phyloP scores from a whole-genome alignment of 2,113 vertebrate species.

The Cathartes aura region DNA sequence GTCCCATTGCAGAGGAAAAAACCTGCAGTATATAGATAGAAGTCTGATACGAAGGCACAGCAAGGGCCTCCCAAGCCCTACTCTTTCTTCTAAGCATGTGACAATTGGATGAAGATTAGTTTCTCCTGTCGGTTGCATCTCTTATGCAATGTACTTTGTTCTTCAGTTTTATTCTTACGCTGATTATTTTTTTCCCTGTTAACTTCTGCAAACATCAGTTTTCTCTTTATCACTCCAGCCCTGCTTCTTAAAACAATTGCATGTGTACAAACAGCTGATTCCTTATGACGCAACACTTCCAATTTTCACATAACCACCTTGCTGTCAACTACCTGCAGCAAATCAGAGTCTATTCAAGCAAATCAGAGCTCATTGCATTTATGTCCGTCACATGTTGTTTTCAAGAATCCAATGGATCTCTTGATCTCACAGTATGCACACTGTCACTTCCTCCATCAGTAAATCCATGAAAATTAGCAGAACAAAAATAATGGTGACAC shows the following conservation, averaged over 20 bases:
- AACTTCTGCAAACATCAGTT: not conserved
- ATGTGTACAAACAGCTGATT: not conserved
- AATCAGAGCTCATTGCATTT: not conserved
- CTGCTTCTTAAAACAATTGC: not conserved
- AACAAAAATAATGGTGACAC: conserved; percentile 19
- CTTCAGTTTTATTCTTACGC: not conserved
- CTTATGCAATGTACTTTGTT: not conserved
- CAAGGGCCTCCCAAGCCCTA: not conserved
- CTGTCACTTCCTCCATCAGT: not conserved
- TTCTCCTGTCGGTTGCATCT: not conserved
- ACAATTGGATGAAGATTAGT: not conserved
- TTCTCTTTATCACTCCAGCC: not conserved
- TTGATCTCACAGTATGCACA: not conserved
- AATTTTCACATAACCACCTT: not conserved
- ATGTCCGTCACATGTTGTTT: not conserved
- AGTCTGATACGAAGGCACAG: not conserved
- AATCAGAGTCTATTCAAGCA: not conserved
- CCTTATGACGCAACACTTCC: not conserved
- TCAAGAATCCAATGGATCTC: not conserved
- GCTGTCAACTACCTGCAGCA: not conserved
- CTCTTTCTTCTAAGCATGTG: not conserved
- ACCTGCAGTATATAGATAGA: not conserved
- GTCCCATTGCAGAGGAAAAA: not conserved
- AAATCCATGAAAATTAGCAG: conserved; percentile 6
- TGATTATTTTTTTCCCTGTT: not conserved